phyloP scores from a whole-genome alignment of 2,113 vertebrate genomes.

The Pardalotus punctatus region DNA sequence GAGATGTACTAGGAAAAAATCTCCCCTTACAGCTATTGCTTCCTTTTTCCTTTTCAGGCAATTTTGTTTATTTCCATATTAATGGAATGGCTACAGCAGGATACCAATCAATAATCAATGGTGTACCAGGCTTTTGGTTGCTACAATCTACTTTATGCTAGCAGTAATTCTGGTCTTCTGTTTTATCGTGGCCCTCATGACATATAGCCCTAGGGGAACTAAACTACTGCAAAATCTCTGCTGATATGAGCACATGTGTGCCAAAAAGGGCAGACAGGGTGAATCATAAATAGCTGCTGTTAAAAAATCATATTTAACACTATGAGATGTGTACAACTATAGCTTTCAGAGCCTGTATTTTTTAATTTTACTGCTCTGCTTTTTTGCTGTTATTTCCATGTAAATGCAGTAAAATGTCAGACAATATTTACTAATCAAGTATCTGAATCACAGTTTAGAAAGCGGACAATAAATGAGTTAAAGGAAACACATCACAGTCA shows the following conservation, averaged over 20 bases:
- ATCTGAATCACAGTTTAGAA: not conserved
- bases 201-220: not conserved
- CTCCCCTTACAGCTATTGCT: not conserved
- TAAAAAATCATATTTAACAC: conserved; percentile 24
- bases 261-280: not conserved
- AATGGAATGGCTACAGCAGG: not conserved
- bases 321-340: not conserved
- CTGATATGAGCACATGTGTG: not conserved
- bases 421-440: not conserved
- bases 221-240: not conserved
- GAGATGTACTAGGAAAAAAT: not conserved
- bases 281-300: conserved; percentile 1
- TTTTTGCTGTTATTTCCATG: not conserved
- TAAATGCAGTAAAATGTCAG: not conserved
- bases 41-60: not conserved
- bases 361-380: not conserved
- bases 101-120: not conserved
- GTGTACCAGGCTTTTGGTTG: not conserved
- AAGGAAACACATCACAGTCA: not conserved
- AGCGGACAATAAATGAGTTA: not conserved
- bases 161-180: not conserved
- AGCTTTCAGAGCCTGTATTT: not conserved
- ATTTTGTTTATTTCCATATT: not conserved
- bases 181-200: not conserved
- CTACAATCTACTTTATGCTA: not conserved